Base-by-base conservation (phyloP, 1,140 invertebrate species). In the Trichonephila clavata region DNA sequence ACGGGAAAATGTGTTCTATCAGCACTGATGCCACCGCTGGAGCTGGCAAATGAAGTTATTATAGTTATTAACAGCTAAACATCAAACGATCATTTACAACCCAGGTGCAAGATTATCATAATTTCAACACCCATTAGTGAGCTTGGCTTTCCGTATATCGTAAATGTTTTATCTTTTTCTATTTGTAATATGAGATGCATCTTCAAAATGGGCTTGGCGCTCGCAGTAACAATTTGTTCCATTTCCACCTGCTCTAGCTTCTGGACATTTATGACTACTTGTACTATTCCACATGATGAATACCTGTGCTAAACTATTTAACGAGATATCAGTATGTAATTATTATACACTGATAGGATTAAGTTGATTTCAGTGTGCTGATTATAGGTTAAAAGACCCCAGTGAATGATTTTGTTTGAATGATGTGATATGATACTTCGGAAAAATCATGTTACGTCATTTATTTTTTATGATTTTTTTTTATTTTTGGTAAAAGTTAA, bases 41-140 rank as follows among this genome's bases (percentile, higher is more conserved):
- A 32, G 71, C 32, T 20, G 71, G 27, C 14, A 77, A 77, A 77
- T 77, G 27, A 77, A 77, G 71, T 77, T 77, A 77, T 77, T 77
- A 77, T 32, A 32, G 71, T 77, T 77, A 77, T 77, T 77, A 77
- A 77, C 71, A 77, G 27, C 14, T 77, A 77, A 77, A 77, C 71
- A 77, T 27, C 32, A 7, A 77, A 27, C 27, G 18, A 39, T 77
- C 71, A 32, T 77, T 18, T 27, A 77, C 24, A 32, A 77, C 2
- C 71, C 50, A 77, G 71, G 14, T 77, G 27, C 6, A 77, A 77
- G 71, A 77, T 77, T 77, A 77, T 27, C 71, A 77, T 77, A 77
- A 77, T 77, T 77, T 77, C 24, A 1, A 77, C 24, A 77, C 16
- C 18, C 71, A 77, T 77, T 77, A 77, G 32, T 5, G 14, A 0